Evolutionary conservation across 1,140 invertebrate species (phyloP), one percentile per base, ranked within the genome.

Genomic region (Papilio glaucus): DNA sequence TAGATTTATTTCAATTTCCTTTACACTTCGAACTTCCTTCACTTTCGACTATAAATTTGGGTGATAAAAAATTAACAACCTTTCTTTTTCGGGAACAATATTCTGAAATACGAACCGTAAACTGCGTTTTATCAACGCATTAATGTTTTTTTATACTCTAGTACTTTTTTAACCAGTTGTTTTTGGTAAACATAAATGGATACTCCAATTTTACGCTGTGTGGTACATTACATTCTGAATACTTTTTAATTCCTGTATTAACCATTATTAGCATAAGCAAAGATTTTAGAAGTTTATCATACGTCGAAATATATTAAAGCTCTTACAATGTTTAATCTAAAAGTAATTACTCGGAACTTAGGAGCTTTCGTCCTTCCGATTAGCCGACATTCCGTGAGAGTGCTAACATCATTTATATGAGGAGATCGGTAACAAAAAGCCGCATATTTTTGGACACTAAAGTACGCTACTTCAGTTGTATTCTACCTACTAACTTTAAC

Each of bases 1-100:
- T 88, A 82, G 85, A 89, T 90, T 88, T 90, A 88, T 90, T 86
- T 86, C 88, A 84, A 90, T 90, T 89, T 89, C 89, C 87, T 87
- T 85, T 82, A 85, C 86, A 87, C 82, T 85, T 85, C 79, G 75
- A 80, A 87, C 87, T 89, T 91, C 86, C 87, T 88, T 86, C 84
- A 84, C 81, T 83, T 82, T 72, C 49, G 75, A 78, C 78, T 73
- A 83, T 88, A 87, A 88, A 89, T 84, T 86, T 85, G 49, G 79
- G 80, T 81, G 77, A 85, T 86, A 88, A 91, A 88, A 89, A 89
- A 87, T 84, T 89, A 87, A 89, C 83, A 77, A 80, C 82, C 68
- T 71, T 82, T 81, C 84, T 85, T 86, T 83, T 85, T 80, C 73
- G 72, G 75, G 76, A 81, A 80, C 83, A 79, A 76, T 84, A 62